Percentiles rank a stretch among this genome's conserved stretches.
phyloP scores from a whole-genome alignment of 2,797 vertebrate species.

The Melanotaenia pygmaea region DNA sequence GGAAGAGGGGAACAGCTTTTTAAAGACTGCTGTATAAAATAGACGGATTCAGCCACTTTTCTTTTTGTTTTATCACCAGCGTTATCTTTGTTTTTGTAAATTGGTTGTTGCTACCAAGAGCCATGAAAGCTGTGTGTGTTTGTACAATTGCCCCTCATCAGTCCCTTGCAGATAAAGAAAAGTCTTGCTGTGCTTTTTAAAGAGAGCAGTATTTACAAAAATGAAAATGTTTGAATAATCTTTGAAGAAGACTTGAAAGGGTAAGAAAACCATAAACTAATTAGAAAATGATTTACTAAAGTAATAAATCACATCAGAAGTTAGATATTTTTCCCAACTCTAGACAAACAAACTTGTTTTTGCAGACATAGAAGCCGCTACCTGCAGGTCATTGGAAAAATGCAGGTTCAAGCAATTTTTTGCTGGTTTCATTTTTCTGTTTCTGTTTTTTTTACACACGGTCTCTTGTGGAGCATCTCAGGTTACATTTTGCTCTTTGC shows the following conservation, averaged over 20 bases:
- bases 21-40: neutral
- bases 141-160: neutral
- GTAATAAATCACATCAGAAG: neutral
- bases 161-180: neutral
- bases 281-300: neutral
- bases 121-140: neutral
- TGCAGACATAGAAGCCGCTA: neutral
- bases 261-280: neutral
- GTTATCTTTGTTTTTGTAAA: too few species aligned
- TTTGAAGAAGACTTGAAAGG: neutral
- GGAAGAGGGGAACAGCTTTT: neutral
- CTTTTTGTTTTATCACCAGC: too few species aligned
- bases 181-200: neutral
- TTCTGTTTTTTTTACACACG: neutral
- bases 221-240: neutral
- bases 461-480: neutral
- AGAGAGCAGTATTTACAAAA: neutral
- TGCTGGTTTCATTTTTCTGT: neutral
- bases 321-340: neutral
- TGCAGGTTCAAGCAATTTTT: neutral
- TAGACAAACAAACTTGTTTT: neutral
- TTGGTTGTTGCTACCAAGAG: neutral
- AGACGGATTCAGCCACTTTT: neutral
- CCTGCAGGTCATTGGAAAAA: neutral
- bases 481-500: too few species aligned